Conservation (phyloP, 35 echinoderm and acorn worm species). For the Ophioderma brevispina region DNA sequence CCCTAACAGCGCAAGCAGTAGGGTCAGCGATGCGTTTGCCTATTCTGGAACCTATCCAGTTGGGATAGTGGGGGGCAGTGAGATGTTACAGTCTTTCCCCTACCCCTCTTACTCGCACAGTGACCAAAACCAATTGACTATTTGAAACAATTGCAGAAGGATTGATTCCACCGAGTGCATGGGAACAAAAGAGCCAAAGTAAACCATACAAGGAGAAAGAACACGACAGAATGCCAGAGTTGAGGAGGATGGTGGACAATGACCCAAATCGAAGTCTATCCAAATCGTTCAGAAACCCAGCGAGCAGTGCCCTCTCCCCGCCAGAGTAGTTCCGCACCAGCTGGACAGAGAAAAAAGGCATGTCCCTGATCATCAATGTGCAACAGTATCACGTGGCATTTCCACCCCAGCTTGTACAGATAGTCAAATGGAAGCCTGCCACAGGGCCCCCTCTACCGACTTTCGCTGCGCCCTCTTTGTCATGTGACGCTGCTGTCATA, state of each 20-base stretch:
- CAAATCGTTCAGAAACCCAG: slow-evolving; percentile 65
- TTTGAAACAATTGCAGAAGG: not conserved
- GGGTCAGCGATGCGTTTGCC: not conserved
- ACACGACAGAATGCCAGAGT: slow-evolving; percentile 66
- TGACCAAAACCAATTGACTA: not conserved
- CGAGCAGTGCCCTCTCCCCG: not conserved
- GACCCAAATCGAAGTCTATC: slow-evolving; percentile 78
- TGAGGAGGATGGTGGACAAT: slow-evolving; percentile 63
- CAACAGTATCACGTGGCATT: not conserved
- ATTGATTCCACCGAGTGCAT: not conserved
- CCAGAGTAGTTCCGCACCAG: not conserved
- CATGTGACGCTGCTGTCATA: not conserved
- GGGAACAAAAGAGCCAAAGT: not conserved
- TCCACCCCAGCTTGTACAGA: not conserved
- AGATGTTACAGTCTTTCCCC: not conserved
- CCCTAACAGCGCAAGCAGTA: not conserved
- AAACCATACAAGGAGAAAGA: slow-evolving; percentile 77
- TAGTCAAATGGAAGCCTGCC: not conserved
- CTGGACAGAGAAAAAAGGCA: not conserved
- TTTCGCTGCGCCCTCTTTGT: not conserved
- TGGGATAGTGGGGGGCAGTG: not conserved
- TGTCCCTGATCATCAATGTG: not conserved
- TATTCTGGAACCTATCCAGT: not conserved
- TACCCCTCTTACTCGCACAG: not conserved
- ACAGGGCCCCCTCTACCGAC: not conserved